Evolutionary conservation across 2,888 invertebrate genomes (phyloP).

Genomic region (Pyrrhosoma nymphula): DNA sequence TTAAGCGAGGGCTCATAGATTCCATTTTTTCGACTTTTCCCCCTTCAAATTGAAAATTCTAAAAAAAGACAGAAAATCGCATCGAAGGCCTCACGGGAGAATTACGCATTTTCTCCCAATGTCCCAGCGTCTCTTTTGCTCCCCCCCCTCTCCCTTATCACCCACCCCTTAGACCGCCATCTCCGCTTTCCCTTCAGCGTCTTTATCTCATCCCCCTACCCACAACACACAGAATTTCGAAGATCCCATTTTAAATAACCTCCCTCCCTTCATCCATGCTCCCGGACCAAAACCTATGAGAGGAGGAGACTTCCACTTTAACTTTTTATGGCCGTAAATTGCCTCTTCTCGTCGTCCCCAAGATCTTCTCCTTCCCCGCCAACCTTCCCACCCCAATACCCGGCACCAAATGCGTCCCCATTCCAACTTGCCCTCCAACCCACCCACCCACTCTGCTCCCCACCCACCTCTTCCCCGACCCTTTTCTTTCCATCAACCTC

Average conservation of each 20-base stretch:
- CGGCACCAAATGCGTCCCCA: not conserved
- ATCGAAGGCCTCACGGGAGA: not conserved
- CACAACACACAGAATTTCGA: not conserved
- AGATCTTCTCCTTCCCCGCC: not conserved
- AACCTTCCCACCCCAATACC: not conserved
- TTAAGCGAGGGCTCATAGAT: not conserved
- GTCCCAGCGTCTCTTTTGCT: not conserved
- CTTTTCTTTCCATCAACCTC: not conserved
- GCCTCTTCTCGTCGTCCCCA: constrained; percentile 25
- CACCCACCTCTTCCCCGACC: not conserved
- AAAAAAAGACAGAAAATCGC: not conserved
- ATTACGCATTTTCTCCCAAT: not conserved
- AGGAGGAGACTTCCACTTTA: constrained; percentile 47
- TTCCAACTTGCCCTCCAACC: not conserved
- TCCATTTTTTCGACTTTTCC: not conserved
- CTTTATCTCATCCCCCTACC: not conserved
- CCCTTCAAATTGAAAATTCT: constrained; percentile 9
- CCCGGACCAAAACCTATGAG: not conserved
- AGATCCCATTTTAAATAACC: constrained; percentile 50
- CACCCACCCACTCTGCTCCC: not conserved
- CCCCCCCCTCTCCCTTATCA: not conserved
- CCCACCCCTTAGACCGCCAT: not conserved
- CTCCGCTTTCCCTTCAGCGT: not conserved
- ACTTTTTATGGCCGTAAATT: constrained; percentile 63
- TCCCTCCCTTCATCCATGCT: not conserved